Percentiles rank a stretch among this genome's conserved stretches.
These are phyloP conservation scores for Stenoptilia bipunctidactyla DNA, from an alignment of 2,888 invertebrate genomes.

Conservation along the genomic window DNA sequence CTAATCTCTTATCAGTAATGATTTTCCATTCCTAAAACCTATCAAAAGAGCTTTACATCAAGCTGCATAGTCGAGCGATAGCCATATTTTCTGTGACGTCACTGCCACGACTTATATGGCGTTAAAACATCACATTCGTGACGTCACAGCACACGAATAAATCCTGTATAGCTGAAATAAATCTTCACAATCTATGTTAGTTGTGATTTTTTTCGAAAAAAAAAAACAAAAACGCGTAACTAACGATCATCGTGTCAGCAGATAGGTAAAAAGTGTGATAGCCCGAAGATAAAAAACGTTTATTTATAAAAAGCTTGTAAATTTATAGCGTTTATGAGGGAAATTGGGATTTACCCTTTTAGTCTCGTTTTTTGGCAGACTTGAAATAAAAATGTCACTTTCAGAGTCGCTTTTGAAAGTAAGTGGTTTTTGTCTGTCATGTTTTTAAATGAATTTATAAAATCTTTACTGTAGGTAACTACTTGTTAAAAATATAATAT, in stretches of 20 bases:
- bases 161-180: conserved; percentile 26
- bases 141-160: conserved; percentile 28
- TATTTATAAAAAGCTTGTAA: not conserved
- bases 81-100: conserved; percentile 1
- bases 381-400: too few species aligned
- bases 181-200: conserved; percentile 23
- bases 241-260: conserved; percentile 10
- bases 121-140: conserved; percentile 24
- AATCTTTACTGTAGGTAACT: too few species aligned
- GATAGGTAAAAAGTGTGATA: not conserved
- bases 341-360: too few species aligned
- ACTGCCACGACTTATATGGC: not conserved
- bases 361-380: too few species aligned
- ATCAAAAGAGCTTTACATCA: too few species aligned
- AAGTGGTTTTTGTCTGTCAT: too few species aligned
- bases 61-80: too few species aligned
- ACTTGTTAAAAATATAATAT: too few species aligned
- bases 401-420: too few species aligned
- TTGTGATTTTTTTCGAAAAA: conserved; percentile 13
- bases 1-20: too few species aligned
- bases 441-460: too few species aligned
- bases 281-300: not conserved
- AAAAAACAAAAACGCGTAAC: conserved; percentile 1
- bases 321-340: not conserved
- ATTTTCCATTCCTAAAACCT: too few species aligned